phyloP scores from a whole-genome alignment of 2,888 invertebrate species.

The Tetramorium bicarinatum region DNA sequence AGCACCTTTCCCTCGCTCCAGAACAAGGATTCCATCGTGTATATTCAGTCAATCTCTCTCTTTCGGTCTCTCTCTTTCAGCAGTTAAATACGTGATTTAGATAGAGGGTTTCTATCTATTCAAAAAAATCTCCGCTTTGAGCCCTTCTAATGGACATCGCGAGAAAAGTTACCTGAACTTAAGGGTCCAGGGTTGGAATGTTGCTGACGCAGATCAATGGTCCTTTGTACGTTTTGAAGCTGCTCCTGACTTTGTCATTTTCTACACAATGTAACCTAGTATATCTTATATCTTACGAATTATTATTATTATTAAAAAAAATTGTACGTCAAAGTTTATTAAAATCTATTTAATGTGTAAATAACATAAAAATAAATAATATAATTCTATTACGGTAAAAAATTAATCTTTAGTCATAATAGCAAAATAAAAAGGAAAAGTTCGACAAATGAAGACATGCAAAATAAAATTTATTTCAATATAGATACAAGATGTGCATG shows the following conservation, averaged over 20 bases:
- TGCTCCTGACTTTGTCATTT: neutral
- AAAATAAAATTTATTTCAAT: neutral
- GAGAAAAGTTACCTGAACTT: neutral
- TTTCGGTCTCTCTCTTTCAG: neutral
- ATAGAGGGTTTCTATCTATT: neutral
- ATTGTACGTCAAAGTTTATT: slow-evolving; percentile 2
- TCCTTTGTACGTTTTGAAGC: neutral
- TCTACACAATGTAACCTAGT: neutral
- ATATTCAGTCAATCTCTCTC: neutral
- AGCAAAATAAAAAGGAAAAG: neutral
- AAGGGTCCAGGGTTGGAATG: neutral
- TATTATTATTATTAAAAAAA: neutral
- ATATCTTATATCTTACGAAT: neutral
- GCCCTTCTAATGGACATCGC: neutral
- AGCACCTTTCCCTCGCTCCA: slow-evolving; percentile 62
- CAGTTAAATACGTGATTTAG: neutral
- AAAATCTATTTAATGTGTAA: neutral
- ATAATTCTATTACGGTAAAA: neutral
- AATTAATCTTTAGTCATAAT: neutral
- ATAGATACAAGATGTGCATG: slow-evolving; percentile 3
- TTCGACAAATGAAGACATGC: neutral
- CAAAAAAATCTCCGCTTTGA: neutral
- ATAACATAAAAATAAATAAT: neutral
- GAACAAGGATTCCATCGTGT: slow-evolving; percentile 54
- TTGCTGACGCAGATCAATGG: neutral